These are phyloP conservation scores for Ariolimax columbianus DNA, from an alignment of 2,888 invertebrate genomes.

Conservation along the genomic window DNA sequence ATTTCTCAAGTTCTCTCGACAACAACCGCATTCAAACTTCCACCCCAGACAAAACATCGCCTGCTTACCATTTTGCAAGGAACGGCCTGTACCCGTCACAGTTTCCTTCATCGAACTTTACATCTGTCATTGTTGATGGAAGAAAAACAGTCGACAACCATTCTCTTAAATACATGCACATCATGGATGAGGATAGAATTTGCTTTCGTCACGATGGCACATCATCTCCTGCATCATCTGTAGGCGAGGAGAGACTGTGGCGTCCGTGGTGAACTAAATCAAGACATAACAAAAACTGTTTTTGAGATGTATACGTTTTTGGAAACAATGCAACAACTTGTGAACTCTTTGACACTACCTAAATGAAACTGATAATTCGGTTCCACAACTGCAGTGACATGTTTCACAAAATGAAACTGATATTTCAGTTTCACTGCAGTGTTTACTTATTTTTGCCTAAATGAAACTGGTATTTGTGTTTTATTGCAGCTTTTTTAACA, in stretches of 20 bases:
- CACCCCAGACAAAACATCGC: background rate
- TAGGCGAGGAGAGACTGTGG: constrained; percentile 55
- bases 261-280: constrained; percentile 51
- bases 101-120: constrained; percentile 13
- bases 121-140: constrained; percentile 44
- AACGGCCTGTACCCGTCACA: background rate
- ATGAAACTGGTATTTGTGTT: too few species aligned
- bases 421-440: too few species aligned
- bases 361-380: too few species aligned
- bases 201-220: constrained; percentile 33
- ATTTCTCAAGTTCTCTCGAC: background rate
- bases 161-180: constrained; percentile 30
- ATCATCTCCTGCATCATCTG: constrained; percentile 45
- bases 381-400: too few species aligned
- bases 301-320: background rate
- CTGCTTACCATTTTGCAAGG: background rate
- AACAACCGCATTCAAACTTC: background rate
- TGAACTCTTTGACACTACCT: too few species aligned
- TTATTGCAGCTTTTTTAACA: too few species aligned
- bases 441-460: too few species aligned
- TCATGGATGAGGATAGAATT: constrained; percentile 44
- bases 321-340: background rate
- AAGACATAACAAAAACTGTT: background rate
- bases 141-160: constrained; percentile 27
- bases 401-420: too few species aligned